These are phyloP conservation scores for Scarus forsteni DNA, from an alignment of 2,797 vertebrate species.

Conservation along the genomic window DNA sequence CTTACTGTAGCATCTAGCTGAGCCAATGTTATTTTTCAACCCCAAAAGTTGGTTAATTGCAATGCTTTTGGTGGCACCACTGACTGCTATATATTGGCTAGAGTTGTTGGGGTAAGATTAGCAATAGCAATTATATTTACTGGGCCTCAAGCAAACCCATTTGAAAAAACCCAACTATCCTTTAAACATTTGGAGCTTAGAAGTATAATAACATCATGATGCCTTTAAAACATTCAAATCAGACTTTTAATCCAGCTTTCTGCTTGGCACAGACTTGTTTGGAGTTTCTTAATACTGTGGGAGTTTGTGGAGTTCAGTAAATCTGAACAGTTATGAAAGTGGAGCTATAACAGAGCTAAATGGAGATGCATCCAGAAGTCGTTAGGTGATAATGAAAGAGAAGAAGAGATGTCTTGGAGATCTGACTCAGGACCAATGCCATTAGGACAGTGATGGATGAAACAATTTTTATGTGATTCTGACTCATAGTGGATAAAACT, in stretches of 20 bases:
- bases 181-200: slow-evolving; percentile 37
- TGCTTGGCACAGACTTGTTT: slow-evolving; percentile 56
- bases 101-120: too few species aligned
- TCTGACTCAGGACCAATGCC: slow-evolving; percentile 68
- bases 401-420: slow-evolving; percentile 57
- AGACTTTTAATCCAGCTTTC: slow-evolving; percentile 55
- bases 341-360: slow-evolving; percentile 64
- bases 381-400: slow-evolving; percentile 71
- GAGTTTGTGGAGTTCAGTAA: slow-evolving; percentile 48
- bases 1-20: too few species aligned
- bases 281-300: slow-evolving; percentile 59
- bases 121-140: too few species aligned
- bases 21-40: too few species aligned
- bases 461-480: slow-evolving; percentile 58
- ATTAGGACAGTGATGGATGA: slow-evolving; percentile 74
- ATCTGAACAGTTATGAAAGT: slow-evolving; percentile 68
- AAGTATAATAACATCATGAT: slow-evolving; percentile 57
- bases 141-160: too few species aligned
- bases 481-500: slow-evolving; percentile 34
- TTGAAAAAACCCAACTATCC: too few species aligned
- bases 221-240: slow-evolving; percentile 62
- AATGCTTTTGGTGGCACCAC: too few species aligned
- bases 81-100: too few species aligned
- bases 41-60: too few species aligned
- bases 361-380: slow-evolving; percentile 68